These are phyloP conservation scores for Gerosis bhagava DNA, from an alignment of 2,888 invertebrate genomes.

Conservation along the genomic window DNA sequence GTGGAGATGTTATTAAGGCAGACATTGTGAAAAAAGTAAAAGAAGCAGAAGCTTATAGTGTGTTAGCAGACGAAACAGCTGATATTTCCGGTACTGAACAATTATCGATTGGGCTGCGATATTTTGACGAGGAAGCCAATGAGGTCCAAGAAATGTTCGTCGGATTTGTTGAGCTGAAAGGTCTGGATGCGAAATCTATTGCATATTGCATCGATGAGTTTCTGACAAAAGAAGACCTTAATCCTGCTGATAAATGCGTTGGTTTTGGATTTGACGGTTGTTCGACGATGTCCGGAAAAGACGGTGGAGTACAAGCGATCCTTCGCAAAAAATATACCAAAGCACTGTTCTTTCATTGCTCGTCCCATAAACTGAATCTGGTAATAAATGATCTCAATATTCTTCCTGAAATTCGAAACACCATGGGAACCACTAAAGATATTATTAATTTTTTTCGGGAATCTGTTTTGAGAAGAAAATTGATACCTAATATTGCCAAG, in stretches of 20 bases:
- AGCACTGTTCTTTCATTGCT: slow-evolving; percentile 28
- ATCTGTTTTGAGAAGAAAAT: slow-evolving; percentile 39
- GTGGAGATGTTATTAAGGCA: slow-evolving; percentile 17
- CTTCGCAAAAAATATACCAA: slow-evolving; percentile 25
- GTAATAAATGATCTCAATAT: slow-evolving; percentile 28
- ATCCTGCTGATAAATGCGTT: slow-evolving; percentile 1
- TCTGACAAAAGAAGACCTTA: slow-evolving; percentile 1
- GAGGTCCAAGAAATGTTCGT: slow-evolving; percentile 27
- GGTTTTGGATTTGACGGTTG: slow-evolving; percentile 28
- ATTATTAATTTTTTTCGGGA: slow-evolving; percentile 31
- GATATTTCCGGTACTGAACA: slow-evolving; percentile 31
- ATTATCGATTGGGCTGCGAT: slow-evolving; percentile 29
- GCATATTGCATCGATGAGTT: slow-evolving; percentile 25
- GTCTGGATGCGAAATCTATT: slow-evolving; percentile 34
- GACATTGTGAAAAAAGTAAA: no score
- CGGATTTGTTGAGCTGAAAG: slow-evolving; percentile 27
- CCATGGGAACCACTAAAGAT: slow-evolving; percentile 31
- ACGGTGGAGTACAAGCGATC: slow-evolving; percentile 20
- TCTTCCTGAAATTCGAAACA: slow-evolving; percentile 32
- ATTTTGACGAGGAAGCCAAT: slow-evolving; percentile 25
- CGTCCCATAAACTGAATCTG: slow-evolving; percentile 14
- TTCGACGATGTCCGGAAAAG: slow-evolving; percentile 31
- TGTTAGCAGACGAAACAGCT: slow-evolving; percentile 30
- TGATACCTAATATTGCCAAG: slow-evolving; percentile 37
- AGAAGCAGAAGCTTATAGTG: slow-evolving; percentile 2